Evolutionary conservation across 2,797 vertebrate species (phyloP), one percentile per base, ranked within the genome.

Genomic region (Aselliscus stoliczkanus): DNA sequence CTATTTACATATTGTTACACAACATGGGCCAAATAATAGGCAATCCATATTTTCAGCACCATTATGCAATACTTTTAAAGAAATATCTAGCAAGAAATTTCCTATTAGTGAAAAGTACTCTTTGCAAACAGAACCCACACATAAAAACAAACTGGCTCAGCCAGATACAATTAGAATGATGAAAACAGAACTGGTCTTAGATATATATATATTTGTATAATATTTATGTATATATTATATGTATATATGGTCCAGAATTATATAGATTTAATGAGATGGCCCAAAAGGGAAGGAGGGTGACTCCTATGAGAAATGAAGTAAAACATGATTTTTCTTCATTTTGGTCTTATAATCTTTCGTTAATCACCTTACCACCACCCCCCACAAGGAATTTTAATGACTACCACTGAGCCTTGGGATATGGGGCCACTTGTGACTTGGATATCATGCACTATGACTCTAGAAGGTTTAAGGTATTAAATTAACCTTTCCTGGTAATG

Each of bases 281-380:
- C 56, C 65, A 91, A 67, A 62, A 90, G 14, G 15, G 60, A 81
- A 80, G n/a, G 5, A 76, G n/a, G 27, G 7, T 44, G 75, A 39
- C 2, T 7, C 15, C 89, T 85, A 56, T 69, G 3, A 84, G 14
- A 7, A 95, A 87, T 42, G 25, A 95, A 86, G 18, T 60, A 77
- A 96, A 88, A 29, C n/a, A 79, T 37, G 23, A 34, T 81, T 90
- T 91, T 80, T 34, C 31, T 96, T 88, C 42, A 62, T 84, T 93
- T 82, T 77, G 44, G 25, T 81, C 25, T 76, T 52, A 90, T 65
- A 91, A 31, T 62, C 2, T 81, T 77, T 95, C 27, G 77, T 65
- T 84, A 60, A 21, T 54, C 13, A 91, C 21, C 29, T 80, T 52
- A 54, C 6, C 29, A 21, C 14, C 50, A 77, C 2, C 4, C 13